Conservation (phyloP, 2,888 invertebrate genomes). For the Lordiphosa andalusiaca region DNA sequence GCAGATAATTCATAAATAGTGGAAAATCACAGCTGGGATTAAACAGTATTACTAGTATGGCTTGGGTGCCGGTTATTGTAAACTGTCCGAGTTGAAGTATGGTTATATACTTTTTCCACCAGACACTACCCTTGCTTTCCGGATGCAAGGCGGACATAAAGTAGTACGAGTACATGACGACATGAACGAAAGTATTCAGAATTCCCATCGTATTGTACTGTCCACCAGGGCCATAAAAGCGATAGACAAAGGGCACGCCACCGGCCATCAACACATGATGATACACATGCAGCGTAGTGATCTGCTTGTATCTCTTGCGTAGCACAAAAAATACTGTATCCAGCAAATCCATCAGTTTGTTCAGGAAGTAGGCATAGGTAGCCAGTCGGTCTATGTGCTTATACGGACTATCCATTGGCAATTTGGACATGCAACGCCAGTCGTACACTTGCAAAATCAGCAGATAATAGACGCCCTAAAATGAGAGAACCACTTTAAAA, state of each 20-base stretch:
- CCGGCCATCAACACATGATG: constrained; percentile 89
- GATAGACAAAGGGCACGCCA: constrained; percentile 87
- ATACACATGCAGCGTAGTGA: constrained; percentile 92
- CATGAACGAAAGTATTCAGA: constrained; percentile 80
- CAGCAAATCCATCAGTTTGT: constrained; percentile 87
- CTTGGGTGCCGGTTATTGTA: constrained; percentile 83
- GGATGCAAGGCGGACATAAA: constrained; percentile 80
- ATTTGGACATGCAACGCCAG: constrained; percentile 14
- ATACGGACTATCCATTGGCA: constrained; percentile 2
- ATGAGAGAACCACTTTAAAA: too few species aligned
- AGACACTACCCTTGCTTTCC: constrained; percentile 79
- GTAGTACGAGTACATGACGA: constrained; percentile 81
- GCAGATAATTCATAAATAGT: constrained; percentile 81
- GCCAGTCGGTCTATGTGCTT: constrained; percentile 22
- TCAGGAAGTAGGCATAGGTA: constrained; percentile 53
- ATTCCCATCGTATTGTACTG: constrained; percentile 80
- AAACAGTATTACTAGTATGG: constrained; percentile 77
- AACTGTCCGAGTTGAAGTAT: constrained; percentile 83
- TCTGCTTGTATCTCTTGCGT: constrained; percentile 84
- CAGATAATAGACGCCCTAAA: not conserved
- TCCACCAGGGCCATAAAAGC: constrained; percentile 85
- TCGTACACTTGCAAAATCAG: not conserved
- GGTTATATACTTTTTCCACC: constrained; percentile 82
- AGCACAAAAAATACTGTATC: constrained; percentile 89
- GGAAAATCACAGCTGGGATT: constrained; percentile 82